Base-by-base conservation (phyloP, 2,888 invertebrate genomes). In the Pammene aurita region DNA sequence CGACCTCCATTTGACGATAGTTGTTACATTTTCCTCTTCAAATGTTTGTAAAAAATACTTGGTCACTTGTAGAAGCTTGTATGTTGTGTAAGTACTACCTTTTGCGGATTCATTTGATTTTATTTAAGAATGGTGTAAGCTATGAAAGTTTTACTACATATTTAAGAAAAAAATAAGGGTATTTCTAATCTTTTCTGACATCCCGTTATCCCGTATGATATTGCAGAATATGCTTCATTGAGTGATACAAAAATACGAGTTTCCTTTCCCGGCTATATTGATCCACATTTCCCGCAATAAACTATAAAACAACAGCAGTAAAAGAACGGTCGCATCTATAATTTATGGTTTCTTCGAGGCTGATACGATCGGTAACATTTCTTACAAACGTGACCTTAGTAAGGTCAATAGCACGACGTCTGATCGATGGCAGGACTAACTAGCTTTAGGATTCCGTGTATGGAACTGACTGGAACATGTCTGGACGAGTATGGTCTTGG, bases 351-450 rank as follows among this genome's bases (percentile, higher is more conserved):
- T 63, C 48, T 14, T 44, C 44, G 18, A 41, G 63, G 58, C 57
- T 18, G 68, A 68, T 68, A 68, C 58, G 38, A 68, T 68, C 68
- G 63, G 57, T 54, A 63, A 57, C 52, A 54, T 58, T 68, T 58
- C 57, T 58, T 68, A 64, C 56, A 62, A 62, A 48, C 57, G 35
- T 68, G 58, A 68, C 68, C 68, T 68, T 64, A 58, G 44, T 38
- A 58, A 54, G 68, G 63, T 68, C 68, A 68, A 68, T 68, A 63
- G 63, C 68, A 68, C 56, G 41, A 41, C 50, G 61, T 41, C 48
- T 68, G 68, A 68, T 68, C 68, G 68, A 68, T 68, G 57, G 63
- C 26, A 64, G 68, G 68, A 62, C 41, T 42, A 61, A 38, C 48
- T 26, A 41, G 48, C 55, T 66, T 44, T 61, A 52, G 62, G 38